phyloP scores from a whole-genome alignment of 2,888 invertebrate genomes.

The Nemotelus pantherinus region DNA sequence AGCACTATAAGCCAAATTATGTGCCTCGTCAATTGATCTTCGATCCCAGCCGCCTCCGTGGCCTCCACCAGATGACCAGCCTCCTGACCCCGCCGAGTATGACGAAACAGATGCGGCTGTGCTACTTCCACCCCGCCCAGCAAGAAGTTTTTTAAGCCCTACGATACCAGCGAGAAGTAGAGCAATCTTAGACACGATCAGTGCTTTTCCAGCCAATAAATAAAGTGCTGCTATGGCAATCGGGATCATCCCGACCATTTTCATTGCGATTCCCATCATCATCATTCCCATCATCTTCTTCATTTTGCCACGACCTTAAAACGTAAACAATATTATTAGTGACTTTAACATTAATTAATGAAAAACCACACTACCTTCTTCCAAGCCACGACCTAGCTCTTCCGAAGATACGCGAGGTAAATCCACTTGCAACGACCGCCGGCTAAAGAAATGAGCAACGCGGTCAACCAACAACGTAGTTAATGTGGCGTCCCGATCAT shows the following conservation, averaged over 20 bases:
- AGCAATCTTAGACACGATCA: slow-evolving; percentile 82
- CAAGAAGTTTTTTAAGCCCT: slow-evolving; percentile 81
- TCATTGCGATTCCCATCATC: slow-evolving; percentile 89
- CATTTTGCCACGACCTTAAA: slow-evolving; percentile 81
- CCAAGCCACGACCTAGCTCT: slow-evolving; percentile 75
- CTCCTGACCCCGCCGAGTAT: slow-evolving; percentile 60
- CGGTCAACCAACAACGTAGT: slow-evolving; percentile 77
- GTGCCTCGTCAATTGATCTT: slow-evolving; percentile 70
- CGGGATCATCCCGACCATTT: slow-evolving; percentile 83
- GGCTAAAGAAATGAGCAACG: slow-evolving; percentile 76
- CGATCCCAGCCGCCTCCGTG: slow-evolving; percentile 75
- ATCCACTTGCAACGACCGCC: slow-evolving; percentile 79
- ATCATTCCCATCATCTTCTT: slow-evolving; percentile 92
- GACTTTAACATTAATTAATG: not conserved
- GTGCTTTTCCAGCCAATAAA: slow-evolving; percentile 84
- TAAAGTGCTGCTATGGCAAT: slow-evolving; percentile 83
- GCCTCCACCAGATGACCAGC: slow-evolving; percentile 65
- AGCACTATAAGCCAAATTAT: slow-evolving; percentile 78
- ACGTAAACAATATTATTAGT: slow-evolving; percentile 6
- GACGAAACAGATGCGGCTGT: slow-evolving; percentile 64
- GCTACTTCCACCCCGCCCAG: slow-evolving; percentile 71
- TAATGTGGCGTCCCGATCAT: slow-evolving; percentile 74
- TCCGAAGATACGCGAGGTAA: slow-evolving; percentile 77
- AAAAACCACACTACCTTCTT: slow-evolving; percentile 72
- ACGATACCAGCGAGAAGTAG: slow-evolving; percentile 83